Conservation (phyloP, 2,113 vertebrate genomes). For the Melanerpes aurifrons region DNA sequence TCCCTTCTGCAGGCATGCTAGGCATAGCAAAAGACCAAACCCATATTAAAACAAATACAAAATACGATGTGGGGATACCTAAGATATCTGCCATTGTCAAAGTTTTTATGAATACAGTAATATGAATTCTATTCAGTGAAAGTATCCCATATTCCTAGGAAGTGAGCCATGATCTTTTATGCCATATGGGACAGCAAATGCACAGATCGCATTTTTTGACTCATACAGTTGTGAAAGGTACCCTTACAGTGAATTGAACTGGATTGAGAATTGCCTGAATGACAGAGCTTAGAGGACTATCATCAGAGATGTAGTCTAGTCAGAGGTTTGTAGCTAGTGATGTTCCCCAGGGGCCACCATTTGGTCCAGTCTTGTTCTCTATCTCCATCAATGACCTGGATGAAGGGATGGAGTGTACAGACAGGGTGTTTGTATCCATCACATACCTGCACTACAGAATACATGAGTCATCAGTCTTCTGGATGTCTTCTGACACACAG, state of each 20-base stretch:
- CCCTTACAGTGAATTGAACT: background rate
- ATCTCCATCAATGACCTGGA: background rate
- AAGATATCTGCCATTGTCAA: background rate
- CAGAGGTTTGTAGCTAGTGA: background rate
- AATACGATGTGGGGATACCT: background rate
- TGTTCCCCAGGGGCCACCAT: background rate
- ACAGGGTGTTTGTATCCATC: background rate
- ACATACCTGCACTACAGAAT: background rate
- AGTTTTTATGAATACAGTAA: background rate
- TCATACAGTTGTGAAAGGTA: background rate
- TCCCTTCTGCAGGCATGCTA: background rate
- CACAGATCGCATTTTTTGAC: background rate
- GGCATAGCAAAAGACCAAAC: background rate
- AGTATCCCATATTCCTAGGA: background rate
- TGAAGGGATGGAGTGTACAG: background rate
- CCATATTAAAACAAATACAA: background rate
- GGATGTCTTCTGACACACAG: background rate
- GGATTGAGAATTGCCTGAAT: background rate
- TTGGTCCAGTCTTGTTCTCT: background rate
- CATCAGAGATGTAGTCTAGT: background rate
- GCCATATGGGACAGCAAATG: background rate
- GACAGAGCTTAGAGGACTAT: background rate
- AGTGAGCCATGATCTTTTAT: background rate
- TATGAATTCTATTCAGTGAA: background rate
- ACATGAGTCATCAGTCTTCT: background rate